Evolutionary conservation across 2,888 invertebrate species (phyloP).

Genomic region (Candidula unifasciata): DNA sequence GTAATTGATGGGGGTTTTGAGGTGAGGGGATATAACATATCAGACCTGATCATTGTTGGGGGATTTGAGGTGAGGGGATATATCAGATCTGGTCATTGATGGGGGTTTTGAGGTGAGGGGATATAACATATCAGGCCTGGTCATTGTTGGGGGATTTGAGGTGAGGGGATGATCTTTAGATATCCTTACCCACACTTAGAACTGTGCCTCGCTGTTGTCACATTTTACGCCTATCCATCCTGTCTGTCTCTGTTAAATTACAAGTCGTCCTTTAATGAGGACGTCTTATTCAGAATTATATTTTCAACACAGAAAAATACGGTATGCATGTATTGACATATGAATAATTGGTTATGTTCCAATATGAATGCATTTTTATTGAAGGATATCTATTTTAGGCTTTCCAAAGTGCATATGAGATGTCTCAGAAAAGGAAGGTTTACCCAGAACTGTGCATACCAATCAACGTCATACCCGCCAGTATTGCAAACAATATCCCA

Average conservation of each 20-base stretch:
- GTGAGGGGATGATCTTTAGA: constrained; percentile 25
- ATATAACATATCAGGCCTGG: constrained; percentile 43
- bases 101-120: too few relatives aligned
- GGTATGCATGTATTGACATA: too few relatives aligned
- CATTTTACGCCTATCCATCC: too few relatives aligned
- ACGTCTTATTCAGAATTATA: too few relatives aligned
- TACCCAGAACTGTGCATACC: constrained; percentile 50
- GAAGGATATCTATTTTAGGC: constrained; percentile 23
- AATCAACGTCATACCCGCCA: constrained; percentile 43
- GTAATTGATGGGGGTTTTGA: too few relatives aligned
- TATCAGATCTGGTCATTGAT: too few relatives aligned
- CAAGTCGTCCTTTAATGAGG: too few relatives aligned
- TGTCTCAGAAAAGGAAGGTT: not conserved
- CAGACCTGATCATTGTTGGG: constrained; percentile 49
- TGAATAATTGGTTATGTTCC: too few relatives aligned
- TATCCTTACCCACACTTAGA: not conserved
- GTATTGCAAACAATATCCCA: constrained; percentile 49
- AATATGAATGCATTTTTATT: too few relatives aligned
- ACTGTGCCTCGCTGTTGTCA: not conserved
- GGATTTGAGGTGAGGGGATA: constrained; percentile 50
- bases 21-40: too few relatives aligned
- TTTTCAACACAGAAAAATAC: too few relatives aligned
- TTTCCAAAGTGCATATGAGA: constrained; percentile 47
- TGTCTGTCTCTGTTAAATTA: too few relatives aligned
- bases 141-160: constrained; percentile 51